Evolutionary conservation across 2,113 vertebrate genomes (phyloP), one percentile per base, ranked within the genome.

Genomic region (Platanista minor): DNA sequence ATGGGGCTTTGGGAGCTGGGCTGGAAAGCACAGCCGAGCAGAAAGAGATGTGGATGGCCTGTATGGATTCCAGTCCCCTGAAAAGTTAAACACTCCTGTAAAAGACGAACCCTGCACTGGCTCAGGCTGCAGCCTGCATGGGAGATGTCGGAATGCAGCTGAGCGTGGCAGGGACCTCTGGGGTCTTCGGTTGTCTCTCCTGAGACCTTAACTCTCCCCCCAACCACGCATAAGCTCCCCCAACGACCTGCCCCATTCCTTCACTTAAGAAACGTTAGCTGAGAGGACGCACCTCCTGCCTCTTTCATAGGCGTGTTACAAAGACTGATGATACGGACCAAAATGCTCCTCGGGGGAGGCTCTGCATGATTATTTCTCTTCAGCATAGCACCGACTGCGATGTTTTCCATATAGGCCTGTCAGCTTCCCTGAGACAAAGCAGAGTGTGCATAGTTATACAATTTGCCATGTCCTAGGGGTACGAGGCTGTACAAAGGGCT

Each of bases 391-490:
- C 61, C 88, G 69, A 27, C 86, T 3, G 74, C 41, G 36, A 9
- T 23, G 69, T 81, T 97, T 97, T 90, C 96, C 91, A 69, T 62
- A 29, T 2, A 90, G 93, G 85, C 92, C 87, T 97, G 97, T 97
- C 97, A 97, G 49, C 87, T 87, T 11, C 66, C 69, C 80, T 96
- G 95, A 97, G 69, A 87, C 74, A 97, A 96, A 81, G 86, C 98
- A 97, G 97, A 92, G n/a, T 57, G 12, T 3, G 33, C 23, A 61
- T 25, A 77, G 57, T 85, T 64, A 49, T 1, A 82, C 62, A 95
- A 2, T 71, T 96, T 54, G 46, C 75, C 9, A 0, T 33, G 11
- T 57, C 93, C 84, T n/a, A 3, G 39, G 39, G 91, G 61, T 3
- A 5, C 5, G 13, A 27, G 17, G 46, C 69, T 84, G 29, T 27